phyloP scores from a whole-genome alignment of 2,113 vertebrate species.

The Nothocercus nigrocapillus region DNA sequence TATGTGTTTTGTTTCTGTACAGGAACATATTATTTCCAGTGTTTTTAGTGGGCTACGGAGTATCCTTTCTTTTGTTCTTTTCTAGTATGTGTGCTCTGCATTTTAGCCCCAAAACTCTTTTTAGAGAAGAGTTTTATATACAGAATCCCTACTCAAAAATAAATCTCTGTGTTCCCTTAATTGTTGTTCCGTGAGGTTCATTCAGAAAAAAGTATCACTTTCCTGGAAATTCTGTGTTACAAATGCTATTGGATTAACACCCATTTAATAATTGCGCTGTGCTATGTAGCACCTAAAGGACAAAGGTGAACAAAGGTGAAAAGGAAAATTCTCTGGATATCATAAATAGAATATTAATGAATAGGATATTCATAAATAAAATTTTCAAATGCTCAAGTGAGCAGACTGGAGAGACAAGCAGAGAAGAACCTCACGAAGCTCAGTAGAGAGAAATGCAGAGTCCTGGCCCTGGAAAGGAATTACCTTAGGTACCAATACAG shows the following conservation, averaged over 20 bases:
- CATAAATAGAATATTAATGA: background rate
- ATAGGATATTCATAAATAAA: background rate
- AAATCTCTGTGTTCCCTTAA: background rate
- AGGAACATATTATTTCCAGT: conserved; percentile 6
- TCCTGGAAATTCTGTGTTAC: background rate
- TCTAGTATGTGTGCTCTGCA: background rate
- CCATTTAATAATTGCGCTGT: background rate
- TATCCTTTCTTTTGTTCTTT: conserved; percentile 11
- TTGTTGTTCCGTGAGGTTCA: background rate
- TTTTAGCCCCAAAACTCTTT: conserved; percentile 47
- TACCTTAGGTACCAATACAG: background rate
- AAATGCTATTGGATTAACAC: background rate
- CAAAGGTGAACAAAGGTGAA: background rate
- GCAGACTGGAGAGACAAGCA: background rate
- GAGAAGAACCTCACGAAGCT: background rate
- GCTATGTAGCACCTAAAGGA: background rate
- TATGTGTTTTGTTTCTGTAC: background rate
- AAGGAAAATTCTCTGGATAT: background rate
- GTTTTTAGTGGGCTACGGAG: background rate
- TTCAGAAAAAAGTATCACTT: background rate
- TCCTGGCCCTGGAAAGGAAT: background rate
- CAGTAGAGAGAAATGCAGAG: background rate
- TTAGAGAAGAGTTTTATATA: background rate
- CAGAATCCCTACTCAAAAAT: conserved; percentile 3
- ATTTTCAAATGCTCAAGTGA: background rate